Conservation (phyloP, 1,140 invertebrate genomes). For the Heterodera schachtii region DNA sequence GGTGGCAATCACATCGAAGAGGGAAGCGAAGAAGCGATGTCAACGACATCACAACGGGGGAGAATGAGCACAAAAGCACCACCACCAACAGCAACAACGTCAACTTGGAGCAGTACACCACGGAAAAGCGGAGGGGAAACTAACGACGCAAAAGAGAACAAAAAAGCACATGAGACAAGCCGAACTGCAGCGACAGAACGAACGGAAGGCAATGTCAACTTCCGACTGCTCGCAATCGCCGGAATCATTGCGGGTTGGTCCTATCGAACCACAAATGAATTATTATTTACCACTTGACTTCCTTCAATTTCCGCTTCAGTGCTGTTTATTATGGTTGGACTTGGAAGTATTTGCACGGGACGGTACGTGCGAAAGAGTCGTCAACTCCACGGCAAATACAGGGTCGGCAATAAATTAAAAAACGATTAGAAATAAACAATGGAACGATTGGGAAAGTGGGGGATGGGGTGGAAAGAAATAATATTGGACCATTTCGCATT, state of each 20-base stretch:
- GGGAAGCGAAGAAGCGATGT: neutral
- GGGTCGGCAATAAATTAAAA: neutral
- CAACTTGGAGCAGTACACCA: neutral
- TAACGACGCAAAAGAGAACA: neutral
- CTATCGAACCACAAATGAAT: no score
- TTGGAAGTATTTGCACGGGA: constrained; percentile 29
- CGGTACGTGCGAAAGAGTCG: constrained; percentile 37
- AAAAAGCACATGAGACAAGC: neutral
- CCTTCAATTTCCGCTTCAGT: constrained; percentile 5
- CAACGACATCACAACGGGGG: neutral
- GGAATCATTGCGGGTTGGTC: constrained; percentile 14
- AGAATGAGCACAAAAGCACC: neutral
- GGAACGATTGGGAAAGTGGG: neutral
- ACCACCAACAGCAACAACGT: neutral
- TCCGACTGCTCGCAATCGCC: constrained; percentile 11
- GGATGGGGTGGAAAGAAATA: no score
- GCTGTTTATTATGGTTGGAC: constrained; percentile 22
- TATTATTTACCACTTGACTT: neutral
- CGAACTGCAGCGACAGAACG: constrained; percentile 16
- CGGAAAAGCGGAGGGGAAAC: neutral
- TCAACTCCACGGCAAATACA: constrained; percentile 38
- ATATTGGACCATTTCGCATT: no score
- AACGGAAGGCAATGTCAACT: constrained; percentile 3
- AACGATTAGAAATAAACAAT: neutral
- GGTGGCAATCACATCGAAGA: neutral